phyloP scores from a whole-genome alignment of 1,140 invertebrate genomes.

The Hylaeus volcanicus region DNA sequence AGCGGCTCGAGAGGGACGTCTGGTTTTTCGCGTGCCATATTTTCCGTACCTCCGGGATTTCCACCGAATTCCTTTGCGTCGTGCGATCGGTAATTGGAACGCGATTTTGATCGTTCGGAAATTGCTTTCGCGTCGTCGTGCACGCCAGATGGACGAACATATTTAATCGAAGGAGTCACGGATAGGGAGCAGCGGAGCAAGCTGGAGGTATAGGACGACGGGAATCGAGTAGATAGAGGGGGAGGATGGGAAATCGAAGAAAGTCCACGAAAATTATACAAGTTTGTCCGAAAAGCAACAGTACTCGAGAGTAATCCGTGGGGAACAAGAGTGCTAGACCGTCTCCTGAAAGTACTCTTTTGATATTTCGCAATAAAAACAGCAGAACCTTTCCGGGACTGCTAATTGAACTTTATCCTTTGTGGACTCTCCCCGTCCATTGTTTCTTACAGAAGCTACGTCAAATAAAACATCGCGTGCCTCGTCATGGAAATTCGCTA shows the following conservation, averaged over 20 bases:
- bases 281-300: background rate
- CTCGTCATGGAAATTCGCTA: background rate
- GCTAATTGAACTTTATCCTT: constrained; percentile 19
- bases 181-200: background rate
- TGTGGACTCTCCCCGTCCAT: background rate
- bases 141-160: constrained; percentile 32
- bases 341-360: background rate
- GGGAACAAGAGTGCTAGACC: background rate
- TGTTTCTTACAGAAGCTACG: background rate
- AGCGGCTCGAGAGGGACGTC: background rate
- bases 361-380: constrained; percentile 9
- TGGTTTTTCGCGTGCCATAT: background rate
- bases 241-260: background rate
- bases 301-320: background rate
- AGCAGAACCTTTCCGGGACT: background rate
- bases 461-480: background rate
- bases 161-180: constrained; percentile 18
- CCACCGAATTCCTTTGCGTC: constrained; percentile 19
- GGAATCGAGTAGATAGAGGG: no score
- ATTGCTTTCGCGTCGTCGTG: constrained; percentile 31
- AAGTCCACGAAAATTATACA: background rate
- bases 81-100: constrained; percentile 5
- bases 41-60: background rate
- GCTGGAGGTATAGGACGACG: no score
- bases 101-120: constrained; percentile 28